Base-by-base conservation (phyloP, 2,113 vertebrate genomes). In the Rhea pennata region DNA sequence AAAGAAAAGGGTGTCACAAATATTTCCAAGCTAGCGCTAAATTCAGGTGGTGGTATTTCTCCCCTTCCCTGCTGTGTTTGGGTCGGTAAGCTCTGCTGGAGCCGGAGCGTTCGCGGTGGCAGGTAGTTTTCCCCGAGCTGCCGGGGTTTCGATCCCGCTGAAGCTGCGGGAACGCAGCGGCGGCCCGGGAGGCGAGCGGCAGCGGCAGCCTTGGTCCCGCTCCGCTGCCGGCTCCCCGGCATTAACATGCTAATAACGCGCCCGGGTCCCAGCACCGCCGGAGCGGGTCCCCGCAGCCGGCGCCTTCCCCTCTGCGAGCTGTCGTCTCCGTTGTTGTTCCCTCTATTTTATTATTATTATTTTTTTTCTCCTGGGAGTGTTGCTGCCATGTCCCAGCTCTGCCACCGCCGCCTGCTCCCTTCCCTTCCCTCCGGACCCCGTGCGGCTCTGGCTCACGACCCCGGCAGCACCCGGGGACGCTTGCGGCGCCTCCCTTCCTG, bases 31-130 rank as follows among this genome's bases (percentile, higher is more conserved):
- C 33, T 59, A 33, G 56, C 33, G 56, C 56, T 59, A 59, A 31
- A 59, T 58, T 84, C 16, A 0, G 3, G 26, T 0, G 2, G 9
- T 11, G 53, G 26, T 15, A 51, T 59, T 59, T 33, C 9, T 2
- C 0, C 71, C 82, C 65, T 91, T 83, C 46, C 23, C 0, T 0
- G 22, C 14, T 44, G 48, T 1, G 3, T 76, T 84, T 56, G 58
- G 5, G 16, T 44, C 31, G 71, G 86, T 67, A 48, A 67, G 22
- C 92, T 62, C 40, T 69, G 29, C 36, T 8, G 2, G 39, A 72
- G 84, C 48, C 0, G 0, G 61, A 54, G 44, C 3, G 2, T 24
- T 72, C 23, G 61, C 40, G 65, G 72, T 0, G 0, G 27, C 2
- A 6, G 26, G 36, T 0, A 59, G 0, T 13, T 56, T 79, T 92